phyloP scores from a whole-genome alignment of 1,140 invertebrate species.

The Drosophila ercepeae region DNA sequence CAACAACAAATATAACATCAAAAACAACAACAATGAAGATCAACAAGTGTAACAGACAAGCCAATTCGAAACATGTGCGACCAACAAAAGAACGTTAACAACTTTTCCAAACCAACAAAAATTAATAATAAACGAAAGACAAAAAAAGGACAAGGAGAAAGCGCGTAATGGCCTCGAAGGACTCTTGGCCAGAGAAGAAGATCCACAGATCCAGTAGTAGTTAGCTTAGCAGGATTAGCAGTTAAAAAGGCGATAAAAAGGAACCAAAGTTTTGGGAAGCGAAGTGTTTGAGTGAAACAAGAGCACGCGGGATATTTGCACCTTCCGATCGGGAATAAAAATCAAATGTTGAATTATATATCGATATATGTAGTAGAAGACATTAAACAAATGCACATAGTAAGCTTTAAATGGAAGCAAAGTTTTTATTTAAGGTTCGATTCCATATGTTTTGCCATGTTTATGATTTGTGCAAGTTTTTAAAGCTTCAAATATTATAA shows the following conservation, averaged over 20 bases:
- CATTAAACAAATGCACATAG: conserved; percentile 52
- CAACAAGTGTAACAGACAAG: conserved; percentile 46
- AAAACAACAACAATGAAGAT: conserved; percentile 26
- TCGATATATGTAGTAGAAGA: conserved; percentile 36
- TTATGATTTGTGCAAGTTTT: conserved; percentile 57
- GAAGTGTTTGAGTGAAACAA: conserved; percentile 11
- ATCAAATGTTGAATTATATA: conserved; percentile 52
- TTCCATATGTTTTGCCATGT: conserved; percentile 61
- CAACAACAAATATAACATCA: conserved; percentile 46
- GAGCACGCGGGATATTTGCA: conserved; percentile 22
- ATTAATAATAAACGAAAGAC: background rate
- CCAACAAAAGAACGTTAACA: conserved; percentile 68
- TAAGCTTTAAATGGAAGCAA: conserved; percentile 18
- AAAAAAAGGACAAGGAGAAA: conserved; percentile 5
- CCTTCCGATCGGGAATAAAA: conserved; percentile 21
- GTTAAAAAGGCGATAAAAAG: conserved; percentile 4
- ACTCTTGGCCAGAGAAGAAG: no score
- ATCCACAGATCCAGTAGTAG: conserved; percentile 42
- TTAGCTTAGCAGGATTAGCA: conserved; percentile 57
- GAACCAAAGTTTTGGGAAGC: conserved; percentile 32
- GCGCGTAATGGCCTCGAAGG: no score
- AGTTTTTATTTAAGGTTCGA: conserved; percentile 40
- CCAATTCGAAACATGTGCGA: conserved; percentile 78
- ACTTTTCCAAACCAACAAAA: conserved; percentile 41
- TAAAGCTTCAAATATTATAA: conserved; percentile 43